Base-by-base conservation (phyloP, 2,113 vertebrate genomes). In the Aspiorhynchus laticeps region DNA sequence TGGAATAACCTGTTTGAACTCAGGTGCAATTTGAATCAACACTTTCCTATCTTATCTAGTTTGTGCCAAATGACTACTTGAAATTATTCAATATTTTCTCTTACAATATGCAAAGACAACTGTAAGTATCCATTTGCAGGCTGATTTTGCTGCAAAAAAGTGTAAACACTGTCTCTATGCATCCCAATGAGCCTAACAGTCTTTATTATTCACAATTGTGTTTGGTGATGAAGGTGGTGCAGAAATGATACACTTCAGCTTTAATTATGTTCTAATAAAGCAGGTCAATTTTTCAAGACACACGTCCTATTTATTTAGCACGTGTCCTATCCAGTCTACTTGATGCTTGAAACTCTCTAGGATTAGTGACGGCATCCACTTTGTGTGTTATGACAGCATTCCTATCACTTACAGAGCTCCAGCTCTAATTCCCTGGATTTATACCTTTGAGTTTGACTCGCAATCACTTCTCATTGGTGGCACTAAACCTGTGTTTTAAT, bases 311-410 rank as follows among this genome's bases (percentile, higher is more conserved):
- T 3, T 9, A 63, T 80, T 80, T 80, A 63, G 14, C 61, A 26
- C 21, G 41, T 7, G 8, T 2, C 56, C 38, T 81, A 65, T 65
- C 59, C 8, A 46, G 15, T 26, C 14, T 19, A 6, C 38, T 28
- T 26, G 2, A 33, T 24, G 76, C 76, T 56, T 53, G 31, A 56
- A 56, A 24, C 28, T 6, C 21, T 28, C 6, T 0, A 2, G 56
- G 79, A 81, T 81, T 65, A 65, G 79, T 65, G 38, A 81, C 19
- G 15, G 17, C 24, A 28, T 46, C 38, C n/a, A 65, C 4, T 43
- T 26, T 38, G 65, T 65, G 79, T 81, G 59, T 65, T 81, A 65
- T 46, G 79, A 65, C 59, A 65, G 79, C 38, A 28, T 65, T 12
- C 11, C 21, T 80, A 61, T 80, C 12, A 61, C 53, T 26, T 14